Evolutionary conservation across 2,113 vertebrate species (phyloP).

Genomic region (Malurus alboscapulatus): DNA sequence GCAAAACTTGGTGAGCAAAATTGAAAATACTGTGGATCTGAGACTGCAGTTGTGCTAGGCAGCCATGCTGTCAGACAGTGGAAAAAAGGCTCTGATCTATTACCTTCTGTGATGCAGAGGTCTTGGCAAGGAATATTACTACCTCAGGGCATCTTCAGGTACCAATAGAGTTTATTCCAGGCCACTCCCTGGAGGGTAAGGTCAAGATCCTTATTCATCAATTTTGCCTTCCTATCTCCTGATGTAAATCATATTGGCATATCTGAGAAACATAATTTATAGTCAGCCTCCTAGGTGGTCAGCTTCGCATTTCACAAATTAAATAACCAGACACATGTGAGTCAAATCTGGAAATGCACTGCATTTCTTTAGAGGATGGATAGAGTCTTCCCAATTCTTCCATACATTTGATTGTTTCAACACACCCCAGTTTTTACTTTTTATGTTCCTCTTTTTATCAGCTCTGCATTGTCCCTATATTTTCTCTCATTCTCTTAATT

Average conservation of each 20-base stretch:
- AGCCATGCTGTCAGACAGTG: neutral
- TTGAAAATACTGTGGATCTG: neutral
- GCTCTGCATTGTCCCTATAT: neutral
- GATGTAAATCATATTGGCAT: neutral
- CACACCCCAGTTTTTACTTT: neutral
- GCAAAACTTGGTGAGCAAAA: neutral
- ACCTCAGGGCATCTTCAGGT: neutral
- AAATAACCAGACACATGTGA: slow-evolving; percentile 50
- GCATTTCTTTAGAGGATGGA: neutral
- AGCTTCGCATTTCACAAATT: slow-evolving; percentile 59
- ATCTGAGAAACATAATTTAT: slow-evolving; percentile 50
- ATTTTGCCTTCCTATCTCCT: neutral
- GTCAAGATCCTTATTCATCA: neutral
- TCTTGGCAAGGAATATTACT: neutral
- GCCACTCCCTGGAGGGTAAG: neutral
- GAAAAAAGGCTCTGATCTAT: neutral
- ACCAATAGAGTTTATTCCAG: neutral
- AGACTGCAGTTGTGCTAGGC: neutral
- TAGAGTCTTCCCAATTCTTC: neutral
- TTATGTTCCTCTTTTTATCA: neutral
- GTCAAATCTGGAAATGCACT: slow-evolving; percentile 44
- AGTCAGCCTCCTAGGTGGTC: neutral
- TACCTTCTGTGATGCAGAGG: neutral
- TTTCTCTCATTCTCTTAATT: neutral
- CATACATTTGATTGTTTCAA: neutral